Evolutionary conservation across 2,113 vertebrate species (phyloP).

Genomic region (Nannobrachium achirus): DNA sequence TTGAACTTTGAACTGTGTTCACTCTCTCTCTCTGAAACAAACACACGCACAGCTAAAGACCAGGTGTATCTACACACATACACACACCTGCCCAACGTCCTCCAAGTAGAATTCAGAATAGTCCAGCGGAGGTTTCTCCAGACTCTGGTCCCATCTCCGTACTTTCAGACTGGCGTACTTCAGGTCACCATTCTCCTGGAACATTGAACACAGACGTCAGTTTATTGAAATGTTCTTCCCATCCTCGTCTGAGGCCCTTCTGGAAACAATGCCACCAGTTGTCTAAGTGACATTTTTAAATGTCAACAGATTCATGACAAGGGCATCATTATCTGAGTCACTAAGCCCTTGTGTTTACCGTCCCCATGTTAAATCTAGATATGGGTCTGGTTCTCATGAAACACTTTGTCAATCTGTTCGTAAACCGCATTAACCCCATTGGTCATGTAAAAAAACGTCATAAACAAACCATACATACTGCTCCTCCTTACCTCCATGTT

Average conservation of each 20-base stretch:
- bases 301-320: too few relatives aligned
- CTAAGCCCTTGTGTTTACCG: too few relatives aligned
- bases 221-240: neutral
- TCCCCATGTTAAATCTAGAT: too few relatives aligned
- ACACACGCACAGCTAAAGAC: neutral
- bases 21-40: neutral
- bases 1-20: too few relatives aligned
- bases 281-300: too few relatives aligned
- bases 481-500: constrained; percentile 86
- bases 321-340: too few relatives aligned
- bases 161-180: constrained; percentile 85
- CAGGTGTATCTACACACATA: neutral
- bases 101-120: constrained; percentile 96
- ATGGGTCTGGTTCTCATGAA: too few relatives aligned
- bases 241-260: neutral
- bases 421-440: too few relatives aligned
- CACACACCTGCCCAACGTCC: constrained; percentile 85
- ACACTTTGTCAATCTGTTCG: too few relatives aligned
- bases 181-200: constrained; percentile 85
- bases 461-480: too few relatives aligned
- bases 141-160: constrained; percentile 92
- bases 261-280: too few relatives aligned
- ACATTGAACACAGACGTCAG: neutral
- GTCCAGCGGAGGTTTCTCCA: constrained; percentile 94
- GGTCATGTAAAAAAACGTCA: too few relatives aligned